These are phyloP conservation scores for Capreolus pygargus DNA, from an alignment of 2,113 vertebrate species.

Conservation along the genomic window DNA sequence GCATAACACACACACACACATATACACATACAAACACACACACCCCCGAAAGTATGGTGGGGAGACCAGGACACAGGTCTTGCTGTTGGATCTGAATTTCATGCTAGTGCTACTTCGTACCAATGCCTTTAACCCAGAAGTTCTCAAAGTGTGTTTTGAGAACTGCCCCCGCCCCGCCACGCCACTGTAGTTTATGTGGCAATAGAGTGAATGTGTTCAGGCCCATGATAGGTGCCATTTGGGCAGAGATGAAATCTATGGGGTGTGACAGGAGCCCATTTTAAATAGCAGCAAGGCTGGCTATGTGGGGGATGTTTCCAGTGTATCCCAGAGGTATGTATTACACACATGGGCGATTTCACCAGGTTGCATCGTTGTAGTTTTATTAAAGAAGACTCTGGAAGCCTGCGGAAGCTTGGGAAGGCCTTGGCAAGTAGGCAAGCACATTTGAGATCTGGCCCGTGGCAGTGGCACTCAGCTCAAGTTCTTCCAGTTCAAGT, in stretches of 20 bases:
- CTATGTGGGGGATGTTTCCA: conserved; percentile 25
- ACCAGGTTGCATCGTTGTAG: neutral
- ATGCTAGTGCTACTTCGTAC: rapidly evolving
- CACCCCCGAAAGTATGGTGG: rapidly evolving
- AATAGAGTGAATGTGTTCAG: neutral
- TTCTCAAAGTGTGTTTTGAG: neutral
- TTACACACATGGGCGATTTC: conserved; percentile 1
- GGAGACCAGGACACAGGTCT: too few relatives aligned
- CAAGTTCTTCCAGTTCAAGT: neutral
- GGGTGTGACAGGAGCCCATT: conserved; percentile 33
- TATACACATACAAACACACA: neutral
- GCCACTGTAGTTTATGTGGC: neutral
- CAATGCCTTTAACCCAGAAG: neutral
- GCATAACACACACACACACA: neutral
- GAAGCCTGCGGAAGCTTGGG: neutral
- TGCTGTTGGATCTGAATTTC: neutral
- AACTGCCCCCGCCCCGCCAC: too few relatives aligned
- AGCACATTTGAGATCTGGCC: neutral
- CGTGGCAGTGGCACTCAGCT: neutral
- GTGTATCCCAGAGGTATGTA: neutral
- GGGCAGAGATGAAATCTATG: conserved; percentile 53
- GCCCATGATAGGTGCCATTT: neutral
- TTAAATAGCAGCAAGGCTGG: conserved; percentile 41
- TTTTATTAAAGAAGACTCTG: neutral
- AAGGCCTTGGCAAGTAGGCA: neutral